Percentiles rank a stretch among this genome's conserved stretches.
Evolutionary conservation across 2,888 invertebrate species (phyloP).

Genomic region (Dasysyrphus tricinctus): DNA sequence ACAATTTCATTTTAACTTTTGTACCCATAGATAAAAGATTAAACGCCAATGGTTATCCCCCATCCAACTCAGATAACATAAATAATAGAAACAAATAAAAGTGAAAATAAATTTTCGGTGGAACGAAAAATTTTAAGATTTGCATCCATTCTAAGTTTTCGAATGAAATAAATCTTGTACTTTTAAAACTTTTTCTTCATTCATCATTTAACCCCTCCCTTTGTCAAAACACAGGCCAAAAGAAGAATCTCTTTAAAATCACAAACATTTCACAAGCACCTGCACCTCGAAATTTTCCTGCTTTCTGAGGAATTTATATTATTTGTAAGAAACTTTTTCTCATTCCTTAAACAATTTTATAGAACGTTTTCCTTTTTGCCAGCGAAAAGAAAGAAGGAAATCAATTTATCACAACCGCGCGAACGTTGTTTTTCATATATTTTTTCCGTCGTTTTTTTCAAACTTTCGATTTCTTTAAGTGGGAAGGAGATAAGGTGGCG

Average conservation of each 20-base stretch:
- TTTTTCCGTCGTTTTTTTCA: slow-evolving; percentile 15
- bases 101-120: neutral
- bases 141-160: slow-evolving; percentile 48
- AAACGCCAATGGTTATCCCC: neutral
- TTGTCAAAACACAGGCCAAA: neutral
- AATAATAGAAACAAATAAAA: slow-evolving; percentile 7
- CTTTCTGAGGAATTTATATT: slow-evolving; percentile 27
- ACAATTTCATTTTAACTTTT: neutral
- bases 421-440: slow-evolving; percentile 35
- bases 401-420: slow-evolving; percentile 63
- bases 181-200: slow-evolving; percentile 45
- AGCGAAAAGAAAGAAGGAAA: slow-evolving; percentile 43
- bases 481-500: neutral
- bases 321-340: slow-evolving; percentile 38
- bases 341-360: slow-evolving; percentile 14
- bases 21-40: neutral
- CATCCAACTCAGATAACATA: neutral
- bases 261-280: slow-evolving; percentile 53
- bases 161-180: slow-evolving; percentile 50
- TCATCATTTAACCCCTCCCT: slow-evolving; percentile 42
- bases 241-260: slow-evolving; percentile 40
- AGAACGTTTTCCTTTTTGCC: slow-evolving; percentile 34
- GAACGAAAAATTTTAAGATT: slow-evolving; percentile 59
- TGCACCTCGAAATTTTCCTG: slow-evolving; percentile 44
- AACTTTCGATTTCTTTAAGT: slow-evolving; percentile 58